phyloP scores from a whole-genome alignment of 2,113 vertebrate species.

The Tamias sibiricus region DNA sequence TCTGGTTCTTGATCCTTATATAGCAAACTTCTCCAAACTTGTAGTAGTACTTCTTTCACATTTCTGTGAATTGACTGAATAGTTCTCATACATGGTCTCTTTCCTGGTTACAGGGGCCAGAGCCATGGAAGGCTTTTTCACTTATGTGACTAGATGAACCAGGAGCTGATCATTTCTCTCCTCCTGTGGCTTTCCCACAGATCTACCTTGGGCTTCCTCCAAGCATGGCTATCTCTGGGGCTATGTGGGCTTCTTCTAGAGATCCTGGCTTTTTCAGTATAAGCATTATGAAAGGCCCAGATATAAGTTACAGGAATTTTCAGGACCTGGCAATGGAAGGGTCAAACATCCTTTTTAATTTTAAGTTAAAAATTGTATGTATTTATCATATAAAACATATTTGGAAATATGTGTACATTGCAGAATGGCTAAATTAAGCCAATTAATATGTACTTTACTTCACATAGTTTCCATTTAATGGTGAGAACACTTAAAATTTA shows the following conservation, averaged over 20 bases:
- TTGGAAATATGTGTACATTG: neutral
- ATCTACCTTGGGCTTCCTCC: neutral
- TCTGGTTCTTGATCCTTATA: neutral
- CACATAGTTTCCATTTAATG: neutral
- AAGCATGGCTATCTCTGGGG: fast-evolving
- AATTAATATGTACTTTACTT: neutral
- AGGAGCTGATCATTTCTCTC: neutral
- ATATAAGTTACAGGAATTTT: neutral
- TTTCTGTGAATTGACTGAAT: neutral
- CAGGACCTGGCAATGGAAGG: neutral
- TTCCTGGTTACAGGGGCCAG: neutral
- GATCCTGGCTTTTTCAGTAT: neutral
- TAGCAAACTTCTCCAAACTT: neutral
- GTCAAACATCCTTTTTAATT: neutral
- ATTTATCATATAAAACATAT: neutral
- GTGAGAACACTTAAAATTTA: neutral
- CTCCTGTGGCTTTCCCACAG: neutral
- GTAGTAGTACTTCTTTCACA: neutral
- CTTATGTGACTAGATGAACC: neutral
- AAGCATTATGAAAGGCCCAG: neutral
- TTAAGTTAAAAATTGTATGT: neutral
- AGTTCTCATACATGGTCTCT: neutral
- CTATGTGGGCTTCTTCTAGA: neutral
- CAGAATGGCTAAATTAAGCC: neutral
- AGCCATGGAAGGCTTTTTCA: neutral